phyloP scores from a whole-genome alignment of 2,888 invertebrate genomes.

The Thera obeliscata region DNA sequence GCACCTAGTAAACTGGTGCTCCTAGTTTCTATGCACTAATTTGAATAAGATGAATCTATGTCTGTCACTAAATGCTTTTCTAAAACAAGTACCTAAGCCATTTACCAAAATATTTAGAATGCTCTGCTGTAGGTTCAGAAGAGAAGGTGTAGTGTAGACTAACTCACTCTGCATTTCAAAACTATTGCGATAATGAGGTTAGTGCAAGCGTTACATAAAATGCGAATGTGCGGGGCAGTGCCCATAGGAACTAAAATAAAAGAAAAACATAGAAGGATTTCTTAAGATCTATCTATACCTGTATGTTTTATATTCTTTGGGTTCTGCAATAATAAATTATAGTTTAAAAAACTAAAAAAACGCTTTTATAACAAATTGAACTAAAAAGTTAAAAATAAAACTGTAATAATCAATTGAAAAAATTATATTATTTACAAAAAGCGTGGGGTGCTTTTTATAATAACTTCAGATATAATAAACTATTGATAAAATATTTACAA shows the following conservation, averaged over 20 bases:
- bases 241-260: conserved; percentile 13
- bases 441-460: too few relatives aligned
- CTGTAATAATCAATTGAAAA: too few relatives aligned
- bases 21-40: not conserved
- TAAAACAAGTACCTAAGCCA: conserved; percentile 3
- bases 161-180: conserved; percentile 30
- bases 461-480: too few relatives aligned
- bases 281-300: not conserved
- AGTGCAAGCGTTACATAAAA: conserved; percentile 30
- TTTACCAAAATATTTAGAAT: conserved; percentile 17
- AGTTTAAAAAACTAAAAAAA: too few relatives aligned
- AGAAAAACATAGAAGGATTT: conserved; percentile 20
- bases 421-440: too few relatives aligned
- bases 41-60: not conserved
- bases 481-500: too few relatives aligned
- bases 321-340: not conserved
- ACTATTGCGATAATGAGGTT: conserved; percentile 34
- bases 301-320: not conserved
- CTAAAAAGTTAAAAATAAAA: too few relatives aligned
- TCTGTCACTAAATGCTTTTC: conserved; percentile 10
- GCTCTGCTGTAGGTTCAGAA: conserved; percentile 16
- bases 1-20: too few relatives aligned
- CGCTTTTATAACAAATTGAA: too few relatives aligned
- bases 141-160: conserved; percentile 20
- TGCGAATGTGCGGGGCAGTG: conserved; percentile 15